Evolutionary conservation across 2,797 vertebrate genomes (phyloP).

Genomic region (Benthosema pterotum): DNA sequence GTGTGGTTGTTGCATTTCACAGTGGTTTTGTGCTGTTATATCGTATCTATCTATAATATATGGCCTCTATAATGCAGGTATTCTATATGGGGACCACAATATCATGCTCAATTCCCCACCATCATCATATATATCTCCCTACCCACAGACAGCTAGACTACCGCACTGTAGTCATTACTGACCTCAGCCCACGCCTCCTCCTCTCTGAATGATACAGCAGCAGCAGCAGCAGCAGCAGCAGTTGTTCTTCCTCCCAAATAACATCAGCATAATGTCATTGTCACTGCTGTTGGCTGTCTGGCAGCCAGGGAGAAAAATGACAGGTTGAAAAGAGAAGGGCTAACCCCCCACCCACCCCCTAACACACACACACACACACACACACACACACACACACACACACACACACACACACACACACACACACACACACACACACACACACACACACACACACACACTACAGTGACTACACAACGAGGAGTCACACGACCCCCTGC

Average conservation of each 20-base stretch:
- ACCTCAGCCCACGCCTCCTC: conserved; percentile 51
- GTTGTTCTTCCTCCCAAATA: no score
- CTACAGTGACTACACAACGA: background rate
- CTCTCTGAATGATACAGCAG: conserved; percentile 27
- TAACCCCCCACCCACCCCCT: conserved; percentile 35
- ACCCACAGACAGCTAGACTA: background rate
- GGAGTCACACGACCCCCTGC: conserved; percentile 50
- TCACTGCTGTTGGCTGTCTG: conserved; percentile 1
- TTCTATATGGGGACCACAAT: conserved; percentile 32
- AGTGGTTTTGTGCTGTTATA: conserved; percentile 34
- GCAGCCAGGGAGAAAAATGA: conserved; percentile 24
- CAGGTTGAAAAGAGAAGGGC: conserved; percentile 42
- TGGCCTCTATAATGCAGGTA: conserved; percentile 45
- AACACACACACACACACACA: no score
- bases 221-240: conserved; percentile 7
- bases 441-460: conserved; percentile 40
- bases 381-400: conserved; percentile 7
- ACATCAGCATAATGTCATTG: no score
- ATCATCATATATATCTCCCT: no score
- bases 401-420: conserved; percentile 17
- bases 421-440: conserved; percentile 25
- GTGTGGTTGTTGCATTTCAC: conserved; percentile 72
- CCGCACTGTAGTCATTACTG: conserved; percentile 30
- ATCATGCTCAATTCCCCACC: conserved; percentile 19
- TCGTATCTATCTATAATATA: background rate